Conservation (phyloP, 2,888 invertebrate species). For the Campaea margaritaria region DNA sequence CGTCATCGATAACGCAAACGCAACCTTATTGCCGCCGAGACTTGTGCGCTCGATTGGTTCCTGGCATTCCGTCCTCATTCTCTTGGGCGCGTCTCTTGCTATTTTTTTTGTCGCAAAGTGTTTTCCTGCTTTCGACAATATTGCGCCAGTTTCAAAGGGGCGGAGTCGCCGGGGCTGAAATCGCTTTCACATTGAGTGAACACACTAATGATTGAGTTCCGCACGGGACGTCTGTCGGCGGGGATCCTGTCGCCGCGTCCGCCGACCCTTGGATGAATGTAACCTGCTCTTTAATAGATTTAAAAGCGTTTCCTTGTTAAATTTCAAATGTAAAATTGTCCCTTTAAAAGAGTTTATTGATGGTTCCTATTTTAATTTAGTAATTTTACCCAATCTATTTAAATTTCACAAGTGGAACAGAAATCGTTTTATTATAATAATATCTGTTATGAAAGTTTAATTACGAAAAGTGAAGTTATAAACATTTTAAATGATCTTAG, state of each 20-base stretch:
- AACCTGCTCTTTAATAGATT: slow-evolving; percentile 67
- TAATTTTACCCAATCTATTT: neutral
- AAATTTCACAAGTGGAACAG: neutral
- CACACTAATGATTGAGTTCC: slow-evolving; percentile 85
- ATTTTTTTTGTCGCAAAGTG: slow-evolving; percentile 76
- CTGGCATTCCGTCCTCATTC: slow-evolving; percentile 78
- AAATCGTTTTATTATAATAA: neutral
- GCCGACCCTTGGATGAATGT: slow-evolving; percentile 71
- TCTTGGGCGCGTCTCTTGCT: slow-evolving; percentile 69
- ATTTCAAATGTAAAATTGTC: slow-evolving; percentile 34
- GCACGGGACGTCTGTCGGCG: slow-evolving; percentile 60
- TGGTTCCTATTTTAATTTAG: neutral
- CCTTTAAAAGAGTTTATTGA: too few relatives aligned
- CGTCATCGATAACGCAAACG: slow-evolving; percentile 74
- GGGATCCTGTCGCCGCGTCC: slow-evolving; percentile 44
- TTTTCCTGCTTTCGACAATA: slow-evolving; percentile 84
- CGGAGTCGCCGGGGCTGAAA: slow-evolving; percentile 75
- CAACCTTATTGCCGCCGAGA: slow-evolving; percentile 73
- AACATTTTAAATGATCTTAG: neutral
- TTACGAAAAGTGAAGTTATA: too few relatives aligned
- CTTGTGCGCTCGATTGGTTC: slow-evolving; percentile 77
- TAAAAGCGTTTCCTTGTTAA: slow-evolving; percentile 74
- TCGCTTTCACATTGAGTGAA: slow-evolving; percentile 83
- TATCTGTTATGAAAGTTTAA: too few relatives aligned
- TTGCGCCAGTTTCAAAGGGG: slow-evolving; percentile 81